Evolutionary conservation across 2,888 invertebrate species (phyloP).

Genomic region (Syrphus vitripennis): DNA sequence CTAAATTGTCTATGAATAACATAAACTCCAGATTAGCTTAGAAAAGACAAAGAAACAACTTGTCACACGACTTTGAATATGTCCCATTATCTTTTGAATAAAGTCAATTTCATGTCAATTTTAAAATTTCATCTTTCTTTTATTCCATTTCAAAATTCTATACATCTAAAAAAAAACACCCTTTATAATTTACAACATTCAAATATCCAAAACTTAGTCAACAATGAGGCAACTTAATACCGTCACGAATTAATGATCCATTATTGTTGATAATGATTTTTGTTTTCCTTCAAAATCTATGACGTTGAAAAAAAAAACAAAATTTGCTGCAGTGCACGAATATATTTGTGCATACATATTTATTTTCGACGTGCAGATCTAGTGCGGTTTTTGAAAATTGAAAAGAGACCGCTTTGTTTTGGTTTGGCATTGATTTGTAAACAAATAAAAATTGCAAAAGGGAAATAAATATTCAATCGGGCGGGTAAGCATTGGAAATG

Average conservation of each 20-base stretch:
- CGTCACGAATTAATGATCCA: constrained; percentile 8
- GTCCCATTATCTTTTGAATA: too few relatives aligned
- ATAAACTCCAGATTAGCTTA: too few relatives aligned
- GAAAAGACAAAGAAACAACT: too few relatives aligned
- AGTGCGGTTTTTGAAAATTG: constrained; percentile 4
- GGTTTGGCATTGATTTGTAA: constrained; percentile 31
- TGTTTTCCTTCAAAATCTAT: not conserved
- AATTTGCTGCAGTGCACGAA: not conserved
- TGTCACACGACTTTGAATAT: too few relatives aligned
- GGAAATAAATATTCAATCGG: constrained; percentile 33
- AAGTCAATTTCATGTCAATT: too few relatives aligned
- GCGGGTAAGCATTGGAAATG: constrained; percentile 27
- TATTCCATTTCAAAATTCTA: too few relatives aligned
- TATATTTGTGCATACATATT: not conserved
- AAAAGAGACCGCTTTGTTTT: constrained; percentile 19
- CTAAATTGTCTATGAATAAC: too few relatives aligned
- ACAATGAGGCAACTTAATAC: not conserved
- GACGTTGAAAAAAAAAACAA: constrained; percentile 30
- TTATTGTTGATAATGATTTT: not conserved
- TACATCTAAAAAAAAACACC: too few relatives aligned
- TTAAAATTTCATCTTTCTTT: too few relatives aligned
- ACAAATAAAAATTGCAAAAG: constrained; percentile 36
- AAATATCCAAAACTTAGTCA: not conserved
- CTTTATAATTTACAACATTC: not conserved
- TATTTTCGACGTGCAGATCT: not conserved